Base-by-base conservation (phyloP, 37 sponge, comb jelly and placozoan genomes). In the Spongilla lacustris region DNA sequence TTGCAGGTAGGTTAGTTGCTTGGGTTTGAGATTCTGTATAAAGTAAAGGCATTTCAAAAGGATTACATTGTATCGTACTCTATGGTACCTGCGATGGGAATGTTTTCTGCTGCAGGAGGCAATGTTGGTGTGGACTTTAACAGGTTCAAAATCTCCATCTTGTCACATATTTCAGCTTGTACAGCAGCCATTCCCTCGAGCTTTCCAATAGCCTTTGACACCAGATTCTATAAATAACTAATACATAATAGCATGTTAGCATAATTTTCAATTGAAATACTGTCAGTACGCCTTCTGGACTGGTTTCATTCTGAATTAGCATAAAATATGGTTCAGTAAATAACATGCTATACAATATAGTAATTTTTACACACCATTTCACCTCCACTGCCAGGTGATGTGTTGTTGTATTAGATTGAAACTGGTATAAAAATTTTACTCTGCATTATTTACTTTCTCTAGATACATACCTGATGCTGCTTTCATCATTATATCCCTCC, bases 391-490 rank as follows among this genome's bases (percentile, higher is more conserved):
- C 58, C 58, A 58, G 58, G 14, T 58, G 21, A 58, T 58, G 58
- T 58, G 21, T 58, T 58, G 58, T 58, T 58, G 14, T 58, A 58
- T 58, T 58, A 58, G 58, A 58, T 58, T 58, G 19, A 58, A 58
- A 58, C 19, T 58, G 58, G 58, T 58, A n/a, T n/a, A 58, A 58
- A 58, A 58, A 13, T 19, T 19, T 19, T 58, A 17, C 58, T 58
- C 58, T 58, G 58, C 58, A 58, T 17, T 19, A 58, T 58, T 58
- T 58, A 58, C 58, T 58, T 17, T 58, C 19, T 58, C 58, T 58
- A 58, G 58, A 58, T 58, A 58, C 58, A 58, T 58, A 58, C 58
- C 58, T 58, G 58, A 58, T 58, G 58, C 58, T 58, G 58, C 58
- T 58, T 58, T 58, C 58, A 58, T 19, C 14, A 58, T 10, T 58